phyloP scores from a whole-genome alignment of 2,113 vertebrate species.

The Pseudorectes ferrugineus region DNA sequence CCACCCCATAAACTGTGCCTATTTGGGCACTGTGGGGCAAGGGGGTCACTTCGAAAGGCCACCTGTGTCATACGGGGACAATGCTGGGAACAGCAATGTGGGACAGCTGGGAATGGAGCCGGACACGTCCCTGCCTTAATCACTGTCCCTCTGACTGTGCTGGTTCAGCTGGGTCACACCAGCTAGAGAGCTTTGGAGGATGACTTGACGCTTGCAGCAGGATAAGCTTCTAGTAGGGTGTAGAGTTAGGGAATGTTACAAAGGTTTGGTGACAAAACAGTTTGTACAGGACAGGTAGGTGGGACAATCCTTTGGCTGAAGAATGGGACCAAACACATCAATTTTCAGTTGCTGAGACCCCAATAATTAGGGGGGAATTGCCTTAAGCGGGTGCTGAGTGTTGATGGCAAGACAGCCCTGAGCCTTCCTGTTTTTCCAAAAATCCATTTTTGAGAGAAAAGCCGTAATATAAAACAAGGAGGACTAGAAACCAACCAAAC shows the following conservation, averaged over 20 bases:
- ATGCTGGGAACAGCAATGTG: not conserved
- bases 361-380: not conserved
- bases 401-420: not conserved
- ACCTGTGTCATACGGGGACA: not conserved
- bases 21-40: fast-evolving
- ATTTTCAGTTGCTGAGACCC: not conserved
- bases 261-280: not conserved
- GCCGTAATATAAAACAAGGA: not conserved
- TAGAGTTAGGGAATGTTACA: not conserved
- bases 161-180: not conserved
- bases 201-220: not conserved
- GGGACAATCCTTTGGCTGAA: not conserved
- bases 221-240: not conserved
- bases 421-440: not conserved
- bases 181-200: not conserved
- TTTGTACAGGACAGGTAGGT: not conserved
- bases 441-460: not conserved
- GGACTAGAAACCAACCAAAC: not conserved
- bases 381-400: not conserved
- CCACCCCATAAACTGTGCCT: not conserved
- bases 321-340: not conserved
- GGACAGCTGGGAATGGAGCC: not conserved
- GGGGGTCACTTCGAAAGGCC: not conserved
- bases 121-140: not conserved
- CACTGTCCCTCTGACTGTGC: not conserved